Conservation (phyloP, 2,888 invertebrate species). For the Orchestes rusci region DNA sequence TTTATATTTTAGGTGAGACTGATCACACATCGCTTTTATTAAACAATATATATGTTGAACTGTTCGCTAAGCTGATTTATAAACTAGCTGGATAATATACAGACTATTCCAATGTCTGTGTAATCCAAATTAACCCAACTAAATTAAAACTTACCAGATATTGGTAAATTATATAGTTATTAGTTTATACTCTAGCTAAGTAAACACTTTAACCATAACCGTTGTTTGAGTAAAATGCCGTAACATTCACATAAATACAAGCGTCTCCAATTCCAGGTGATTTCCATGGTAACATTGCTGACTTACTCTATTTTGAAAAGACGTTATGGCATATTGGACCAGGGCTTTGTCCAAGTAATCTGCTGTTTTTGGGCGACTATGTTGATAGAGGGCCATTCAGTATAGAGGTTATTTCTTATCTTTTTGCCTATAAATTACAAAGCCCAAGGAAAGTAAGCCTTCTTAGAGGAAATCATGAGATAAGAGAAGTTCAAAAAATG, state of each 20-base stretch:
- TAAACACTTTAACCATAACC: too few relatives aligned
- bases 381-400: conserved; percentile 66
- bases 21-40: too few relatives aligned
- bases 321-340: conserved; percentile 64
- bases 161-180: too few relatives aligned
- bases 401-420: conserved; percentile 61
- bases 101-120: too few relatives aligned
- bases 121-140: too few relatives aligned
- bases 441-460: conserved; percentile 57
- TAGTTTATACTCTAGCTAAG: too few relatives aligned
- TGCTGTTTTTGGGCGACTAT: conserved; percentile 70
- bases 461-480: conserved; percentile 69
- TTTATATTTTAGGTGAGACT: conserved; percentile 51
- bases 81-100: too few relatives aligned
- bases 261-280: conserved; percentile 62
- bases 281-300: conserved; percentile 66
- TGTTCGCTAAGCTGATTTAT: too few relatives aligned
- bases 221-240: too few relatives aligned
- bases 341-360: conserved; percentile 53
- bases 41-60: too few relatives aligned
- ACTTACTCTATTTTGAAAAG: conserved; percentile 61
- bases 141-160: too few relatives aligned
- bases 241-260: too few relatives aligned
- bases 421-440: conserved; percentile 63
- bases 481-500: conserved; percentile 65